Percentiles rank a stretch among this genome's conserved stretches.
Evolutionary conservation across 2,888 invertebrate species (phyloP).

Genomic region (Dasypogon diadema): DNA sequence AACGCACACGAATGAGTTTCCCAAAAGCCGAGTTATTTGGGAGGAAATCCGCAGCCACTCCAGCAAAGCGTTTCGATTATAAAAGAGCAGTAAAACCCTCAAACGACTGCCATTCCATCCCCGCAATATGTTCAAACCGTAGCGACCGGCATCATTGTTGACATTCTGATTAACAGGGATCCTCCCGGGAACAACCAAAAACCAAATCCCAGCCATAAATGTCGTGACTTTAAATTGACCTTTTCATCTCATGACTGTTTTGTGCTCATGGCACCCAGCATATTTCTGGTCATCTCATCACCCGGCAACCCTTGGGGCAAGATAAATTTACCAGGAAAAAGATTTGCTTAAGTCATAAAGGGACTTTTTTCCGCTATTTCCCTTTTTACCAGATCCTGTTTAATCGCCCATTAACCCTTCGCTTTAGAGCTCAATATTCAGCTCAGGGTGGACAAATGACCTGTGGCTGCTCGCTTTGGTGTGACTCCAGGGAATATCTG

Average conservation of each 20-base stretch:
- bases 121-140: slow-evolving; percentile 25
- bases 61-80: slow-evolving; percentile 9
- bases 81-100: slow-evolving; percentile 30
- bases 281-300: slow-evolving; percentile 8
- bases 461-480: no score
- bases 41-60: no score
- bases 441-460: no score
- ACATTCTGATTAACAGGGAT: slow-evolving; percentile 15
- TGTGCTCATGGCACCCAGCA: not conserved
- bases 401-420: not conserved
- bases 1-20: not conserved
- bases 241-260: not conserved
- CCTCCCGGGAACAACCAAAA: slow-evolving; percentile 14
- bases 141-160: not conserved
- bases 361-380: not conserved
- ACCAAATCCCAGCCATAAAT: slow-evolving; percentile 11
- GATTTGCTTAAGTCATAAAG: slow-evolving; percentile 17
- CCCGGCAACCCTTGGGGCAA: no score
- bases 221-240: slow-evolving; percentile 30
- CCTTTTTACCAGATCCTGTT: not conserved
- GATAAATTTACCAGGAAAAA: no score
- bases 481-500: no score
- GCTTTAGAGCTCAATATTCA: no score
- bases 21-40: not conserved
- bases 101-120: not conserved